Evolutionary conservation across 2,888 invertebrate species (phyloP), one percentile per base, ranked within the genome.

Genomic region (Autographa pulchrina): DNA sequence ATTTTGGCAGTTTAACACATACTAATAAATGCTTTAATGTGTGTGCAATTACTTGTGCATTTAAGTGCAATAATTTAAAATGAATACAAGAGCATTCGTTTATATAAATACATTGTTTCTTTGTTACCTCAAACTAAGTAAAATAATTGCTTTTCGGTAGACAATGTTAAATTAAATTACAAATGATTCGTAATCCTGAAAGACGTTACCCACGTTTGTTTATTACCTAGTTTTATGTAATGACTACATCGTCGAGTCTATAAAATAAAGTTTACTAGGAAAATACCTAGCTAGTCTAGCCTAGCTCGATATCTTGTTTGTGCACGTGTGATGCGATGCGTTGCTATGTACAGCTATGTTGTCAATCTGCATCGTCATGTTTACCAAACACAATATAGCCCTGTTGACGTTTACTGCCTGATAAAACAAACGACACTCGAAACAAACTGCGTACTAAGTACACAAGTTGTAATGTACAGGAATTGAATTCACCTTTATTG

Each of bases 321-420:
- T 38, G 38, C 6, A n/a, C n/a, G 7, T 7, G n/a, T 48, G n/a
- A 7, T 1, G n/a, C n/a, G n/a, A n/a, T 48, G 48, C 6, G 48
- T 48, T 48, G 48, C 48, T n/a, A 48, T 48, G 48, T n/a, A 48
- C 48, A n/a, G 48, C n/a, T 48, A 48, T 48, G n/a, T 48, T 7
- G 48, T 48, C n/a, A 48, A 48, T 48, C n/a, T 14, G 43, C 11
- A 48, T 48, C 48, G 48, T n/a, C 48, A n/a, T 48, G 48, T 48
- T 48, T 48, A 48, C 48, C n/a, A 48, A 48, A 48, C 43, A 43
- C 48, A 48, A n/a, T 48, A 48, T n/a, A n/a, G 48, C n/a, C n/a
- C n/a, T 48, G 6, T n/a, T n/a, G 48, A 48, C 48, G 48, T 48
- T 48, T 48, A 48, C 8, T 0, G 48, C n/a, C n/a, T 48, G 48